Base-by-base conservation (phyloP, 1,140 invertebrate genomes). In the Ctenoplectra terminalis region DNA sequence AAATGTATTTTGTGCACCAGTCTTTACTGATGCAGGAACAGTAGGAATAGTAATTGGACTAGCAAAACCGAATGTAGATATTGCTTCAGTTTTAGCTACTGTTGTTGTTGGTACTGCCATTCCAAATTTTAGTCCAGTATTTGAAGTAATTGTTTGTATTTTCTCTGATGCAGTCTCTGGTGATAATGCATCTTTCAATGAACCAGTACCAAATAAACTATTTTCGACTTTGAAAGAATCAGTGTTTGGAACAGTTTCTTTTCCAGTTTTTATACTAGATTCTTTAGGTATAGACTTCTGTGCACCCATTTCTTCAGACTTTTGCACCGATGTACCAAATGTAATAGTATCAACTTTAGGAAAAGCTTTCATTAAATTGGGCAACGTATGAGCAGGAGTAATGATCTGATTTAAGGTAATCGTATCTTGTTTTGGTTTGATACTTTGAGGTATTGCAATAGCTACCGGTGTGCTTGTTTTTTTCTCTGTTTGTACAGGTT, bases 271-370 rank as follows among this genome's bases (percentile, higher is more conserved):
- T 11, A 11, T n/a, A 64, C 23, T 56, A 48, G 52, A 11, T n/a
- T 85, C 84, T 46, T 63, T 76, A 26, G 46, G n/a, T 17, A 26
- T 20, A 40, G 60, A 54, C 48, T 71, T 86, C 6, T 43, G 70
- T 34, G 43, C 34, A 73, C 26, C 43, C 4, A 11, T 69, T 78
- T 89, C 88, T 34, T 83, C 48, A 54, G 64, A 17, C 48, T 92
- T 92, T 37, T 79, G 58, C 3, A 69, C 20, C 29, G 81, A 29
- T 29, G 79, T 81, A 29, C 86, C 88, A 40, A 91, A 90, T 11
- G 84, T 87, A 23, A 89, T 82, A 0, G 78, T 46, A 63, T 90
- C 85, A 7, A 90, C 52, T 40, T 90, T 91, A 11, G 87, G 73
- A 46, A 91, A 90, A 31, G 69, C 72, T 54, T 78, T 70, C 8